Base-by-base conservation (phyloP, 1,140 invertebrate species). In the Hyles euphorbiae region DNA sequence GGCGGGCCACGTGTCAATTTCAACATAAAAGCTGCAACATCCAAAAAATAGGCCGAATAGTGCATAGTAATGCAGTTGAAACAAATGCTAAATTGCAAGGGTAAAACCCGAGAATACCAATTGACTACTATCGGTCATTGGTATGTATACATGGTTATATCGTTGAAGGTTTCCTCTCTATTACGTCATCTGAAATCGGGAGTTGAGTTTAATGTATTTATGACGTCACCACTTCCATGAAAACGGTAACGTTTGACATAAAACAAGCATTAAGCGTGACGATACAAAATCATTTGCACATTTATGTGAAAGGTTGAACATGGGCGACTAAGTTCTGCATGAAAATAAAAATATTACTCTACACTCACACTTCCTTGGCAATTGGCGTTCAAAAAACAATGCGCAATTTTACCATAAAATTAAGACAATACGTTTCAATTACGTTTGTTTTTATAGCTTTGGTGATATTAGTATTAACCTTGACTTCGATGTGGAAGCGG, bases 61-160 rank as follows among this genome's bases (percentile, higher is more conserved):
- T 47, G 54, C 54, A 47, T 36, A 40, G 33, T 34, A 34, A 34
- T 56, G 8, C 11, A 48, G 32, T 48, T 43, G 11, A 34, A 44
- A 32, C 34, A 9, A 56, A 22, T 56, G 34, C 45, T 40, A 5
- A 40, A 40, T 5, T 40, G 36, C 36, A 40, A 40, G 36, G 36
- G 8, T 40, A 40, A 5, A 40, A 8, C 36, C 5, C 4, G 10
- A 34, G 63, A 58, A 63, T 66, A 60, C 48, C 63, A 58, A 62
- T 61, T 59, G 54, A 44, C 53, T 60, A 50, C 53, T 56, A 40
- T 46, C 33, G 11, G 57, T 65, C 44, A 60, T 67, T 55, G 61
- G 48, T 64, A 56, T 62, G 56, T 56, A 47, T 53, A 62, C 54
- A 45, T 43, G 51, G 47, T 60, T 63, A 65, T 61, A 68, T 68